Percentiles rank a stretch among this genome's conserved stretches.
phyloP scores from a whole-genome alignment of 2,888 invertebrate genomes.

The Sphaeridia pumilis region DNA sequence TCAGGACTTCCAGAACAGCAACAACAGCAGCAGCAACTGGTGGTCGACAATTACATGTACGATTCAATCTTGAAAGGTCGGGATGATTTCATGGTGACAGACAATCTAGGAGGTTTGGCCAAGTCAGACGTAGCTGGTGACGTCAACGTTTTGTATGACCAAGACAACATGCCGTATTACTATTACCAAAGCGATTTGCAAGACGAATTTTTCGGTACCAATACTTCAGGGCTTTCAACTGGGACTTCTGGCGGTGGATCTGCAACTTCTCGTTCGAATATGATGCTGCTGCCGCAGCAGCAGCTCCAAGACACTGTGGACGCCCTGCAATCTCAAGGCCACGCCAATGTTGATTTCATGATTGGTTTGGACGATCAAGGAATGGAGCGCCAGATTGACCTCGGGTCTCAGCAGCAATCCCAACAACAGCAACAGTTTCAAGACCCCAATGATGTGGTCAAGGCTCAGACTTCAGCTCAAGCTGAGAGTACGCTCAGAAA shows the following conservation, averaged over 20 bases:
- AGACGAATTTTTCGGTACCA: slow-evolving; percentile 27
- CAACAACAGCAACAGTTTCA: slow-evolving; percentile 20
- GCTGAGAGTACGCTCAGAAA: slow-evolving; percentile 31
- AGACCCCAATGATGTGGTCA: slow-evolving; percentile 27
- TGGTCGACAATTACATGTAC: slow-evolving; percentile 21
- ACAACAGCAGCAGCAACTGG: slow-evolving; percentile 2
- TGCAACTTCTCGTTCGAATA: slow-evolving; percentile 14
- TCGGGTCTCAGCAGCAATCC: background rate
- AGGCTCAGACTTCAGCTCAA: slow-evolving; percentile 19
- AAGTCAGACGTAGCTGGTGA: slow-evolving; percentile 21
- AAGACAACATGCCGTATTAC: slow-evolving; percentile 29
- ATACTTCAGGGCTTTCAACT: background rate
- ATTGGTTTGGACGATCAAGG: slow-evolving; percentile 10
- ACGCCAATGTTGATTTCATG: slow-evolving; percentile 29
- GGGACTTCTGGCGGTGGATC: background rate
- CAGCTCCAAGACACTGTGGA: slow-evolving; percentile 22
- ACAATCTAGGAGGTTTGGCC: slow-evolving; percentile 13
- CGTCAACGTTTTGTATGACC: slow-evolving; percentile 27
- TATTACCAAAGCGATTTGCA: slow-evolving; percentile 22
- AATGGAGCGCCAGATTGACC: slow-evolving; percentile 13
- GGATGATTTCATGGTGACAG: slow-evolving; percentile 26
- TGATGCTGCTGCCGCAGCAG: slow-evolving; percentile 20
- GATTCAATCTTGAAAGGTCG: slow-evolving; percentile 21
- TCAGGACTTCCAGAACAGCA: too few species aligned
- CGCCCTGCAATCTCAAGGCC: slow-evolving; percentile 18